These are phyloP conservation scores for Fragum fragum DNA, from an alignment of 2,888 invertebrate genomes.

Conservation along the genomic window DNA sequence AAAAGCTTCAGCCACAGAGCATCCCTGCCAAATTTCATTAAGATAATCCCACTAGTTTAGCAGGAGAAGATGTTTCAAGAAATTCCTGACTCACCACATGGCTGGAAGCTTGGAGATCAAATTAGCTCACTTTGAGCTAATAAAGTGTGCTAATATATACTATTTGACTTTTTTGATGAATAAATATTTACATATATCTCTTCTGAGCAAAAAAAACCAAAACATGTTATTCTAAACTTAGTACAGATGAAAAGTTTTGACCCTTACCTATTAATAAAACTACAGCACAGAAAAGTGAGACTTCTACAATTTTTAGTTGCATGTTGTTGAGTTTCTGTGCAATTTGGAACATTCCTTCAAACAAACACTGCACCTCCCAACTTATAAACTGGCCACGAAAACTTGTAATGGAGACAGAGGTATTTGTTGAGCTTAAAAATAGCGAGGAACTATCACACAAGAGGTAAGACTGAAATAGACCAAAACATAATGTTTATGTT, in stretches of 20 bases:
- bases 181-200: too few species aligned
- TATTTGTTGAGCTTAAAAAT: constrained; percentile 30
- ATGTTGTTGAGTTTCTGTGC: constrained; percentile 71
- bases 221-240: too few species aligned
- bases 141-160: too few species aligned
- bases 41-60: too few species aligned
- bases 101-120: too few species aligned
- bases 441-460: constrained; percentile 48
- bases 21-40: too few species aligned
- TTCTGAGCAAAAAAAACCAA: too few species aligned
- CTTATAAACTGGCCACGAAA: constrained; percentile 63
- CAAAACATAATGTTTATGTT: background rate
- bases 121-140: too few species aligned
- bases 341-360: constrained; percentile 70
- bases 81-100: too few species aligned
- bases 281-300: constrained; percentile 76
- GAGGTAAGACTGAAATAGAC: constrained; percentile 57
- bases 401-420: constrained; percentile 41
- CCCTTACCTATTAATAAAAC: constrained; percentile 76
- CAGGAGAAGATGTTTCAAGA: too few species aligned
- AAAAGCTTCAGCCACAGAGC: too few species aligned
- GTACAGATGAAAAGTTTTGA: background rate
- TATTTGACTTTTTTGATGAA: too few species aligned
- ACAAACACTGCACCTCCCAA: constrained; percentile 71
- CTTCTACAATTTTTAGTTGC: constrained; percentile 74